phyloP scores from a whole-genome alignment of 1,140 invertebrate genomes.

The Oscheius sp. region DNA sequence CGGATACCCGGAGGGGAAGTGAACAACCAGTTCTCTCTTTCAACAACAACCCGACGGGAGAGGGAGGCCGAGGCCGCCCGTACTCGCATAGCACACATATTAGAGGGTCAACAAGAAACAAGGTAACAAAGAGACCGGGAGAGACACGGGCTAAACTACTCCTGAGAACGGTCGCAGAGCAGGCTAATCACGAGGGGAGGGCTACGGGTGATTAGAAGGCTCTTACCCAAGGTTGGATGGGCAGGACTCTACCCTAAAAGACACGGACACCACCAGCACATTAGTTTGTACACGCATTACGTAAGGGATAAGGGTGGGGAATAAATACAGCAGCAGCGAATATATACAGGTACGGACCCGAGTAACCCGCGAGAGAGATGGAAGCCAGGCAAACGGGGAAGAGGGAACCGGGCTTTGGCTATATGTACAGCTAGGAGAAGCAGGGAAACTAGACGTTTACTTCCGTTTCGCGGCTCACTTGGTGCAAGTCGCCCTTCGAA shows the following conservation, averaged over 20 bases:
- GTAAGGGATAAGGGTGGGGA: not conserved
- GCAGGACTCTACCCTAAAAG: no score
- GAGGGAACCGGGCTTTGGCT: not conserved
- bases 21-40: constrained; percentile 1
- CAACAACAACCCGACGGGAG: constrained; percentile 2
- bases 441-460: constrained; percentile 35
- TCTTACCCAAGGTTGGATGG: no score
- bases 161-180: no score
- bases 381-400: not conserved
- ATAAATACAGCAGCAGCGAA: no score
- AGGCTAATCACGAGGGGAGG: no score
- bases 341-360: no score
- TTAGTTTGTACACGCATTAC: constrained; percentile 3
- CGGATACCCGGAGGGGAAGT: not conserved
- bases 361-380: not conserved
- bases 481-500: constrained; percentile 29
- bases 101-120: not conserved
- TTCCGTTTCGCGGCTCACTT: constrained; percentile 34
- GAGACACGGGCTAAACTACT: no score
- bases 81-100: constrained; percentile 4
- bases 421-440: not conserved
- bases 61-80: not conserved
- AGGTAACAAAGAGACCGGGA: not conserved
- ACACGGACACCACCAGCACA: constrained; percentile 1
- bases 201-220: no score